phyloP scores from a whole-genome alignment of 2,888 invertebrate species.

The Dryomyza anilis region DNA sequence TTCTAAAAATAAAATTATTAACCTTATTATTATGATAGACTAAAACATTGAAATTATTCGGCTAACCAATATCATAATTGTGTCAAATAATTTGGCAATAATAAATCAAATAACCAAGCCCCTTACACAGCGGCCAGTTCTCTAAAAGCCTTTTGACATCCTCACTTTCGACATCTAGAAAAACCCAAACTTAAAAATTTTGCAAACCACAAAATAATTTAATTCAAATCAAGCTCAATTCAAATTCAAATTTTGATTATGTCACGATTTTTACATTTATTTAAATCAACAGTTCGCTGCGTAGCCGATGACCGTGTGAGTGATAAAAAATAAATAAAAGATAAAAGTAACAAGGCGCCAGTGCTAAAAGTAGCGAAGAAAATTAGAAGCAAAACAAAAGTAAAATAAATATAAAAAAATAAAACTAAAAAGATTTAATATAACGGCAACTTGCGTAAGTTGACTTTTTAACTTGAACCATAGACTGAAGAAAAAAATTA shows the following conservation, averaged over 20 bases:
- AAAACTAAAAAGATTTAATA: neutral
- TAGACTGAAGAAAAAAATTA: neutral
- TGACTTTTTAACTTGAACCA: constrained; percentile 4
- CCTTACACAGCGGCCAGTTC: neutral
- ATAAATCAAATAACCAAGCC: neutral
- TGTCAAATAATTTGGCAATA: no score
- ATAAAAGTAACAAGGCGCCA: neutral
- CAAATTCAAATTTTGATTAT: neutral
- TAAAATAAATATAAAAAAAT: neutral
- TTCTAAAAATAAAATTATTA: no score
- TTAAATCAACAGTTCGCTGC: neutral
- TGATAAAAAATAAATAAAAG: neutral
- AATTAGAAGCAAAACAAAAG: neutral
- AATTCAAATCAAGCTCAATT: no score
- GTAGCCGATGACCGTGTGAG: constrained; percentile 1
- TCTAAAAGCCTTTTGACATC: neutral
- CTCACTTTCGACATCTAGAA: neutral
- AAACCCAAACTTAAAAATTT: neutral
- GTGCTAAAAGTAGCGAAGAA: neutral
- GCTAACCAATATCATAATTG: no score
- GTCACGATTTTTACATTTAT: neutral
- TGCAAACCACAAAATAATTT: neutral
- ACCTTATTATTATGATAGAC: no score
- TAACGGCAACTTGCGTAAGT: constrained; percentile 8
- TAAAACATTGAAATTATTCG: no score